These are phyloP conservation scores for Manis crassicaudata DNA, from an alignment of 2,797 vertebrate species.

Conservation along the genomic window DNA sequence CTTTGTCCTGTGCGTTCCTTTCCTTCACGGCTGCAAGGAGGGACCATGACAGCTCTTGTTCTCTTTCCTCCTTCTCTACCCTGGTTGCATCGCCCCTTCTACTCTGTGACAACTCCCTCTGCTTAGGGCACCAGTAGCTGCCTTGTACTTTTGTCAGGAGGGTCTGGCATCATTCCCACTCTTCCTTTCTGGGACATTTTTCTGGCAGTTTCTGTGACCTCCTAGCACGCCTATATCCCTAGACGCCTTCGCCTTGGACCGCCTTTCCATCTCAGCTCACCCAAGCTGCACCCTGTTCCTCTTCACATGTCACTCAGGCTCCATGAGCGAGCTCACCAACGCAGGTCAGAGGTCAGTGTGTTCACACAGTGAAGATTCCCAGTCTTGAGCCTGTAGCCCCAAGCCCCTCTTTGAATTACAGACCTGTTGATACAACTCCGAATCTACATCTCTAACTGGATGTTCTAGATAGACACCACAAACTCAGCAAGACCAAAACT, in stretches of 20 bases:
- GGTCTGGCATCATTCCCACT: background rate
- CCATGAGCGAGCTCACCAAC: background rate
- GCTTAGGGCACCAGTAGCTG: background rate
- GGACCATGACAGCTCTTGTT: background rate
- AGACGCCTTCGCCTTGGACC: background rate
- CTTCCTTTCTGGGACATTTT: background rate
- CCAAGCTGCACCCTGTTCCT: background rate
- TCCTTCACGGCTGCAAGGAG: background rate
- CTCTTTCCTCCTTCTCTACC: background rate
- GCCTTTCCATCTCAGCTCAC: background rate
- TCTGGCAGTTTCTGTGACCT: background rate
- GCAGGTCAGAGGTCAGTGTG: background rate
- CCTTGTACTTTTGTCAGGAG: background rate
- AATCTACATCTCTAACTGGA: background rate
- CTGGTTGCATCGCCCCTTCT: background rate
- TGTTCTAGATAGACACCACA: background rate
- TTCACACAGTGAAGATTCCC: background rate
- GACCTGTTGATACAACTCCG: background rate
- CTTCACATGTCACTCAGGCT: background rate
- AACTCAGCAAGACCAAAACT: background rate
- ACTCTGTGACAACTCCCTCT: background rate
- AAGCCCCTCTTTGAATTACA: background rate
- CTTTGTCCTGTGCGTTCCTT: background rate
- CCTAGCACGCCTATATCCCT: background rate
- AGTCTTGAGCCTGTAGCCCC: background rate